phyloP scores from a whole-genome alignment of 2,888 invertebrate genomes.

The Plutella xylostella region DNA sequence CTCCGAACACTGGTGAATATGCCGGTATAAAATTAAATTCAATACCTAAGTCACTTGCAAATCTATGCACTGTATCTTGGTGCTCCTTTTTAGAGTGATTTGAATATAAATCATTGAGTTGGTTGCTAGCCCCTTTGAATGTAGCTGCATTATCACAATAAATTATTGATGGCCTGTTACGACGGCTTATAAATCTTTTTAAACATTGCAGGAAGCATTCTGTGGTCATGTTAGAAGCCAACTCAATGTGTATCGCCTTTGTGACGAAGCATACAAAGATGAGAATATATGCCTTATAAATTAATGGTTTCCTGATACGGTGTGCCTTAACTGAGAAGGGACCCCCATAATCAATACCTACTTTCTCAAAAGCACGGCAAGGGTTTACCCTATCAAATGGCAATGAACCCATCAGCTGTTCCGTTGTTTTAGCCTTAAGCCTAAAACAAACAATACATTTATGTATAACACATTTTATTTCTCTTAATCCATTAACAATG shows the following conservation, averaged over 20 bases:
- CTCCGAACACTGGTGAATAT: constrained; percentile 23
- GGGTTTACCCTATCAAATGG: constrained; percentile 11
- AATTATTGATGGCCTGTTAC: too few species aligned
- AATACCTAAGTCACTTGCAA: too few species aligned
- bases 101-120: constrained; percentile 7
- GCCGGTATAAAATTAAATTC: constrained; percentile 24
- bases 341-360: constrained; percentile 16
- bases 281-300: constrained; percentile 15
- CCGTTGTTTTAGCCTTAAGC: constrained; percentile 12
- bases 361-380: constrained; percentile 13
- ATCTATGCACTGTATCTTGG: too few species aligned
- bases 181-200: too few species aligned
- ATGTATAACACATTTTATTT: constrained; percentile 17
- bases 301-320: constrained; percentile 11
- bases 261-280: constrained; percentile 16
- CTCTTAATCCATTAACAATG: constrained; percentile 15
- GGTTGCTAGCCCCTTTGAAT: too few species aligned
- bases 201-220: too few species aligned
- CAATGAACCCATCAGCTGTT: constrained; percentile 18
- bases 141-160: too few species aligned
- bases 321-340: constrained; percentile 13
- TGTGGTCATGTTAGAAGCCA: not conserved
- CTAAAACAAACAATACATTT: constrained; percentile 19
- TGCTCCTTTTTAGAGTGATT: constrained; percentile 1
- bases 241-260: constrained; percentile 10